Evolutionary conservation across 2,797 vertebrate species (phyloP), one percentile per base, ranked within the genome.

Genomic region (Mycteria americana): DNA sequence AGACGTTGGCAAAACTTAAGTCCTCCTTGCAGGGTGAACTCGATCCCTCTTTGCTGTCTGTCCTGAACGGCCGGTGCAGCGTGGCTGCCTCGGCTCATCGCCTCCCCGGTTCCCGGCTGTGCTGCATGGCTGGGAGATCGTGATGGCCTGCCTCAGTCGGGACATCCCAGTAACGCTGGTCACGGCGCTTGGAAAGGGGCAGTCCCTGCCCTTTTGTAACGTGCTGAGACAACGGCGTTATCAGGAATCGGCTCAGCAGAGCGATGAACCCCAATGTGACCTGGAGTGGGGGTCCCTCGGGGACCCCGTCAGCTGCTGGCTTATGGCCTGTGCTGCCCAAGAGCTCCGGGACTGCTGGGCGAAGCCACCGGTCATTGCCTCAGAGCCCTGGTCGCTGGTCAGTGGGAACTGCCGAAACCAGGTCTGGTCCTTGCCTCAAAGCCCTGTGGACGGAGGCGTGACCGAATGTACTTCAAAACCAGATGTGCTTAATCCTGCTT

Each of bases 11-110:
- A 63, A 37, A n/a, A n/a, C 23, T 12, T 8, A 30, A 39, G 51
- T 51, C 33, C 11, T 15, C 62, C 63, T 23, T 11, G 73, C 25
- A 31, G 59, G 46, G 45, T 28, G 39, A 56, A 6, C 70, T 59
- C 50, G 1, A 48, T 3, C 22, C 25, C 22, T 37, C 37, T 41
- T 15, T 2, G 2, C 53, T n/a, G 37, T 7, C 43, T n/a, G 37
- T 27, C 15, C 48, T 37, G 33, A 31, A 3, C 0, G 4, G 72
- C 56, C 0, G 8, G 33, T 31, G 33, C 37, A 11, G 37, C 4
- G 1, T 9, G 57, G 57, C 77, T 17, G n/a, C 2, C 3, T 6
- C 0, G 3, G 37, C 23, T 6, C 24, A 3, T 33, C 18, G 1
- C 74, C 53, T 59, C 27, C 35, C 31, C 2, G 0, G 12, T 11